Percentiles rank a stretch among this genome's conserved stretches.
Conservation (phyloP, 2,888 invertebrate genomes). For the Eristalinus sepulchralis region DNA sequence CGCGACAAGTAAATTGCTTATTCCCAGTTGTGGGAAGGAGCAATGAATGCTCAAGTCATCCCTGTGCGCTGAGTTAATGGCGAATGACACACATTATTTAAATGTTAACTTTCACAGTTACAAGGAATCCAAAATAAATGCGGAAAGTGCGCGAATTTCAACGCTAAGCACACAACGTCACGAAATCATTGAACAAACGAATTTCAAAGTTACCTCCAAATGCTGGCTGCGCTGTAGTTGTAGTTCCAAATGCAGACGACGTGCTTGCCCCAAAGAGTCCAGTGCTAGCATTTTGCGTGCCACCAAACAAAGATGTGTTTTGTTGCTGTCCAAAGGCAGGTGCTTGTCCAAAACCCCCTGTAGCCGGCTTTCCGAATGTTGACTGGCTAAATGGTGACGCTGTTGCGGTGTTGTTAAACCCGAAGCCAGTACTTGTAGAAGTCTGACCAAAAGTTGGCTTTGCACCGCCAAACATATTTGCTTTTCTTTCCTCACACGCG, state of each 20-base stretch:
- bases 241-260: constrained; percentile 85
- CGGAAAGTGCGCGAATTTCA: too few relatives aligned
- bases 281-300: constrained; percentile 80
- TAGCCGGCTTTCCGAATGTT: constrained; percentile 83
- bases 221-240: constrained; percentile 80
- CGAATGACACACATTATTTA: neutral
- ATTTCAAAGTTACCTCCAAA: constrained; percentile 78
- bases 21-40: too few relatives aligned
- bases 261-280: constrained; percentile 83
- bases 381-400: constrained; percentile 81
- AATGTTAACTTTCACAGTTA: neutral
- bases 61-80: too few relatives aligned
- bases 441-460: constrained; percentile 82
- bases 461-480: constrained; percentile 78
- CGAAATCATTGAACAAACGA: too few relatives aligned
- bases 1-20: too few relatives aligned
- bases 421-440: constrained; percentile 77
- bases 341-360: constrained; percentile 85
- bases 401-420: constrained; percentile 77
- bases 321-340: constrained; percentile 85
- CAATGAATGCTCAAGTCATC: too few relatives aligned
- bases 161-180: too few relatives aligned
- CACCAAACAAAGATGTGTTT: constrained; percentile 83
- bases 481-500: neutral
- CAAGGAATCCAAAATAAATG: too few relatives aligned